Percentiles rank a stretch among this genome's conserved stretches.
Evolutionary conservation across 2,888 invertebrate genomes (phyloP).

Genomic region (Choreutis nemorana): DNA sequence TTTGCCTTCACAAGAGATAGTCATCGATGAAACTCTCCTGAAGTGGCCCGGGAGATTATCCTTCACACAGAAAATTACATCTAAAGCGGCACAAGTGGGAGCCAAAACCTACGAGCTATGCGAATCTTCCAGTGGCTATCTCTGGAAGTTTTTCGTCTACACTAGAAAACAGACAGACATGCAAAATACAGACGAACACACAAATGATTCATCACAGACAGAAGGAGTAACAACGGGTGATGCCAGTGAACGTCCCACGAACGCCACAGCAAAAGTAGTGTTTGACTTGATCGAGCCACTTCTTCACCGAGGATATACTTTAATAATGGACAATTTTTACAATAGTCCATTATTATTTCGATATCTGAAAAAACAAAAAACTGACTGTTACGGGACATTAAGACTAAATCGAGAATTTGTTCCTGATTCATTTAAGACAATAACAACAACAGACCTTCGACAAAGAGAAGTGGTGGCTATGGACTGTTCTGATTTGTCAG

Average conservation of each 20-base stretch:
- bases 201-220: not conserved
- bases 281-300: too few relatives aligned
- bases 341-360: conserved; percentile 16
- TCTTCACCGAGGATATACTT: too few relatives aligned
- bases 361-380: conserved; percentile 10
- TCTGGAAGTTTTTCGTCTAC: conserved; percentile 9
- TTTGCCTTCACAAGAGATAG: conserved; percentile 1
- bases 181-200: too few relatives aligned
- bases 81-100: conserved; percentile 8
- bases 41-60: conserved; percentile 1
- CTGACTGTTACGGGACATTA: conserved; percentile 15
- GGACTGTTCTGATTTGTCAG: conserved; percentile 18
- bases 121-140: conserved; percentile 9
- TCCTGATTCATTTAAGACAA: conserved; percentile 11
- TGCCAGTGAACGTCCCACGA: conserved; percentile 9
- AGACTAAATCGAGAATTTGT: conserved; percentile 15
- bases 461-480: conserved; percentile 13
- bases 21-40: conserved; percentile 3
- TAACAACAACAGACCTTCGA: conserved; percentile 13
- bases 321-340: too few relatives aligned
- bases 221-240: too few relatives aligned
- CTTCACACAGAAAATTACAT: conserved; percentile 3
- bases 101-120: conserved; percentile 9
- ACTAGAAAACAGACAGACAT: too few relatives aligned
- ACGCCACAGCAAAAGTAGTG: conserved; percentile 10